These are phyloP conservation scores for Conger conger DNA, from an alignment of 2,113 vertebrate species.

Conservation along the genomic window DNA sequence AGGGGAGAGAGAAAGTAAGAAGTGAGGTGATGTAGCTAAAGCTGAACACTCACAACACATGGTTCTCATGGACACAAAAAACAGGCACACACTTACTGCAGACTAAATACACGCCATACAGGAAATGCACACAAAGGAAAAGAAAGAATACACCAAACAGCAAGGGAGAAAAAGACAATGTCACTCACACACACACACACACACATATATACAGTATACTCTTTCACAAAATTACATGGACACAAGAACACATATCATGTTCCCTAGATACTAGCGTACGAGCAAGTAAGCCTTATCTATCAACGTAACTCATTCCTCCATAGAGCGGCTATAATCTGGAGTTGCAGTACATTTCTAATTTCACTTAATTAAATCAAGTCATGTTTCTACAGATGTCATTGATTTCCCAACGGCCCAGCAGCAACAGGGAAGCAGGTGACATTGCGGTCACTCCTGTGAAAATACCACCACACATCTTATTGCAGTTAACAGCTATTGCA, in stretches of 20 bases:
- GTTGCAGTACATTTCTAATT: slow-evolving; percentile 10
- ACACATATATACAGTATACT: too few species aligned
- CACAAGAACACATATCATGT: neutral
- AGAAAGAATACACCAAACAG: neutral
- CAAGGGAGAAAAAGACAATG: neutral
- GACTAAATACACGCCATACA: neutral
- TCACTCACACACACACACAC: neutral
- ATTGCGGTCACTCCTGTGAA: neutral
- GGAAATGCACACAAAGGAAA: neutral
- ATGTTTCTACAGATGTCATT: slow-evolving; percentile 14
- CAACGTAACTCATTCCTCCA: neutral
- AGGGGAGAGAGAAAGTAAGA: neutral
- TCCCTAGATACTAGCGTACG: neutral
- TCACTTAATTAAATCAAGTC: slow-evolving; percentile 16
- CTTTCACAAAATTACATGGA: neutral
- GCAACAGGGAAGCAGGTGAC: neutral
- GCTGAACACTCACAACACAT: neutral
- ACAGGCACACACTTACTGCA: neutral
- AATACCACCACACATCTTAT: neutral
- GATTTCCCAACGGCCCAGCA: slow-evolving; percentile 9
- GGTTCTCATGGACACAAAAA: neutral
- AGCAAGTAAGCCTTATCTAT: neutral
- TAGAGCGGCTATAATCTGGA: neutral
- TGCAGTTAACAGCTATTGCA: neutral
- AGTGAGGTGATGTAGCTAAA: neutral